Evolutionary conservation across 2,888 invertebrate species (phyloP), one percentile per base, ranked within the genome.

Genomic region (Nephrotoma appendiculata): DNA sequence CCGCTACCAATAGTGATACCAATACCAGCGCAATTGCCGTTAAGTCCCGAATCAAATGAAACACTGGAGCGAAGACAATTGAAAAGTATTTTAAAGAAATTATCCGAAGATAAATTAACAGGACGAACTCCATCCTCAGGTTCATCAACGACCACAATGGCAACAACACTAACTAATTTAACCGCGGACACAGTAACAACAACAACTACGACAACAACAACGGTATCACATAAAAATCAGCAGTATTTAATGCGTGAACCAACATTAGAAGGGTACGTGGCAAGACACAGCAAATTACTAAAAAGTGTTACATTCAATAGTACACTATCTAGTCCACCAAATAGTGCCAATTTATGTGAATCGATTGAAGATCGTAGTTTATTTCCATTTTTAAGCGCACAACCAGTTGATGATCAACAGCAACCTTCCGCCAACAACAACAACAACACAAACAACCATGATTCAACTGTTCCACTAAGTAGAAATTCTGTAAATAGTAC

Each of bases 251-350:
- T 96, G 92, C 93, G 95, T 89, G 96, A 96, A 43, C 97, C 96
- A 88, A 97, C 97, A 87, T 92, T 97, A 89, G 97, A 97, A 93
- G 97, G 97, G 87, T 97, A 96, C 92, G 97, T 96, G 87, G 97
- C 96, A 86, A 93, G 97, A 90, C 97, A 97, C 92, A 96, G 96
- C 88, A 97, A 97, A 91, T 94, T 97, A 91, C 94, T 96, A 86
- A 97, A 97, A 93, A 96, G 97, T 92, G 97, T 97, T 88, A 97
- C 97, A 88, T 97, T 97, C 92, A 96, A 97, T 92, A 96, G 96
- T 91, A 96, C 96, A 87, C 93, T 97, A 90, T 95, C 95, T 89
- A 96, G 96, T 89, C 96, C 97, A 88, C 96, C 96, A 88, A 90
- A 92, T 88, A 94, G 93, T 90, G 92, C 89, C 88, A 90, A 89